Base-by-base conservation (phyloP, 2,797 vertebrate genomes). In the Spinibarbus caldwelli region DNA sequence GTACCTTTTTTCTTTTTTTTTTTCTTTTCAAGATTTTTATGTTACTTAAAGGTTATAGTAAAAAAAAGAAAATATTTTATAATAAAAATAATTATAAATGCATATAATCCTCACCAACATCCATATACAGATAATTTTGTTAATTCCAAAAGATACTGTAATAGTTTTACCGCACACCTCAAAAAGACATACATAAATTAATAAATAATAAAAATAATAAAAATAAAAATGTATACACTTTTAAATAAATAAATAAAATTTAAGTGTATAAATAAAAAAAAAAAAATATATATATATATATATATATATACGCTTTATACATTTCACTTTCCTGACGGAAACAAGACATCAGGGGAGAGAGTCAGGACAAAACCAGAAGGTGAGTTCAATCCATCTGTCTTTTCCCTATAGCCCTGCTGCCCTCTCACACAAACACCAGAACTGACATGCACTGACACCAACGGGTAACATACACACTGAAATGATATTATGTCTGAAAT, bases 401-500 rank as follows among this genome's bases (percentile, higher is more conserved):
- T 54, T 31, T 34, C 57, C 8, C 31, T 31, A 52, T 4, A 23
- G 23, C 31, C 43, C 68, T 52, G 34, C 31, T 67, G 43, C 26
- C 76, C 59, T 38, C 77, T 21, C 75, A 36, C 23, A 62, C 38
- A 47, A 31, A 68, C 59, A 70, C 36, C 26, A 31, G 4, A 45
- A 64, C 67, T 71, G 38, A 64, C 67, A 64, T 72, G 29, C 67
- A 45, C 76, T 26, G 62, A 84, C 75, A 78, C 6, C 41, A 57
- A 36, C 3, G 17, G 23, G 29, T 54, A 66, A 36, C 26, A 84
- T 47, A 67, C n/a, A 54, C 45, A 49, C 34, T 52, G n/a, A 84
- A 67, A 68, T 68, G 2, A 43, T 57, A 57, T 54, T 14, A 78
- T 78, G 64, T 78, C 47, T 84, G 75, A 78, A 84, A 84, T 41